Evolutionary conservation across 2,113 vertebrate species (phyloP).

Genomic region (Climacteris rufus): DNA sequence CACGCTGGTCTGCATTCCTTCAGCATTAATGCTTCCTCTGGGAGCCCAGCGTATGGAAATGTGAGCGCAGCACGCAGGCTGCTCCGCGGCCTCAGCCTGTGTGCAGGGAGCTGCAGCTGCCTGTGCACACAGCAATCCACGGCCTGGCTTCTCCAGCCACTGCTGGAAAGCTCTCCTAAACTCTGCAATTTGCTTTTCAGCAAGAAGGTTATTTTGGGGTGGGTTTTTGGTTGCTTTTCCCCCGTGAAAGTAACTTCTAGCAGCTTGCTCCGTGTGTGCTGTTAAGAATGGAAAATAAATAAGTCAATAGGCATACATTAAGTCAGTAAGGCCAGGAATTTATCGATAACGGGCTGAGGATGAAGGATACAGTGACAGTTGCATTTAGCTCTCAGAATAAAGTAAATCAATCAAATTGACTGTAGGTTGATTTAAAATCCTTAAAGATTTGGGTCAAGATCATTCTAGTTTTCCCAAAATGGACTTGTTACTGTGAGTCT

Average conservation of each 20-base stretch:
- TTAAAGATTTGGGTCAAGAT: neutral
- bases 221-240: neutral
- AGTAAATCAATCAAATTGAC: conserved; percentile 29
- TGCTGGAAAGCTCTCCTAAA: neutral
- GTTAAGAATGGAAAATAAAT: neutral
- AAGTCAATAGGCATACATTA: conserved; percentile 6
- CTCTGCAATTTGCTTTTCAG: neutral
- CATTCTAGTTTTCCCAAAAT: neutral
- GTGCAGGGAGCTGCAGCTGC: neutral
- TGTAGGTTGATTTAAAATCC: conserved; percentile 33
- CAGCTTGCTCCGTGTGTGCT: neutral
- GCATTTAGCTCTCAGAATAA: conserved; percentile 19
- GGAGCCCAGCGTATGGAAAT: conserved; percentile 69
- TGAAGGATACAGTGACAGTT: conserved; percentile 20
- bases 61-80: conserved; percentile 40
- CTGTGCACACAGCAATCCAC: neutral
- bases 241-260: neutral
- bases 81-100: neutral
- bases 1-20: conserved; percentile 70
- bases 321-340: neutral
- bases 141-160: neutral
- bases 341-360: neutral
- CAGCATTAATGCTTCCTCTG: conserved; percentile 68
- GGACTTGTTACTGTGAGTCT: neutral
- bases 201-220: neutral